Evolutionary conservation across 2,113 vertebrate species (phyloP), one percentile per base, ranked within the genome.

Genomic region (Clinocottus analis): DNA sequence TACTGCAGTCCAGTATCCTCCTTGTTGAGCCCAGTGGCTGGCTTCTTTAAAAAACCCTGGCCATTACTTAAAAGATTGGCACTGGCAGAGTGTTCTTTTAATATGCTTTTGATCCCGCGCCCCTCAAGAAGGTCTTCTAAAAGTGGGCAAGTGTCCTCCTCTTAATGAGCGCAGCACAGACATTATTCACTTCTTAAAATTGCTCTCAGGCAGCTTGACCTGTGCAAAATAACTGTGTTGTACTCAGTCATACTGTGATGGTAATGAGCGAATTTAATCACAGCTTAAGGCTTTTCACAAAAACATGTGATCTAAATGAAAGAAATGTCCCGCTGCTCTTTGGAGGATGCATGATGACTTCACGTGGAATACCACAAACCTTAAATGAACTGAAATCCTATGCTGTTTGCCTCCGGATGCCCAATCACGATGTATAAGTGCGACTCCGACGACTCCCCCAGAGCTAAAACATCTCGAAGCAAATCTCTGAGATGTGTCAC

Each of bases 261-360:
- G 76, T 87, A 93, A 90, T 88, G 80, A 91, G 76, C 23, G 17
- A 77, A 88, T 89, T 89, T 91, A 91, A 91, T 92, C 82, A 83
- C 81, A 87, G 80, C 85, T 85, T 84, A 84, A 49, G 63, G 88
- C 88, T 68, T 87, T 77, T 80, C 43, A 23, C 45, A 61, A 77
- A 77, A 85, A 75, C 72, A 83, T 45, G 62, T 66, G 86, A 88
- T 66, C 53, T 43, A 67, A 29, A 76, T 87, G 75, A 77, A 77
- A 77, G 4, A 84, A 87, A 82, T 72, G 74, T 80, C 69, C 68
- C 19, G 2, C 51, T 73, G 63, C 55, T 72, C 59, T 87, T 23
- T 11, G 14, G 37, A 83, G 74, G 23, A 75, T 17, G 69, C 6
- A 70, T 5, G 45, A 72, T 19, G 55, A 58, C 23, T 83, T 31